These are phyloP conservation scores for Orestias chungarensis DNA, from an alignment of 2,797 vertebrate species.

Conservation along the genomic window DNA sequence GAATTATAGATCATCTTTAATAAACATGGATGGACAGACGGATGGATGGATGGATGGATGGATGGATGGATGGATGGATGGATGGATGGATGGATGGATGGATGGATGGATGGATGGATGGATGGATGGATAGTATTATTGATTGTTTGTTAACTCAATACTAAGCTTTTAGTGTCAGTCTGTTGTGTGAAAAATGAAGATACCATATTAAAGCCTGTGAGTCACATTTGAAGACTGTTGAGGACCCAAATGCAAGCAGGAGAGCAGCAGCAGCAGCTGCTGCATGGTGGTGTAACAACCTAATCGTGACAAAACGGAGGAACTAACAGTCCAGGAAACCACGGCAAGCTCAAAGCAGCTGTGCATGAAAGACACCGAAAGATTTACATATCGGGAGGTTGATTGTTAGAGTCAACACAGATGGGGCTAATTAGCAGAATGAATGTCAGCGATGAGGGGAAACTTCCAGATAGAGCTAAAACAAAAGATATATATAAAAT, in stretches of 20 bases:
- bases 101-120: too few species aligned
- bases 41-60: too few species aligned
- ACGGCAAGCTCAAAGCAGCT: not conserved
- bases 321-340: not conserved
- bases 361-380: not conserved
- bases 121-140: too few species aligned
- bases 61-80: too few species aligned
- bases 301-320: not conserved
- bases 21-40: not conserved
- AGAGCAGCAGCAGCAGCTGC: not conserved
- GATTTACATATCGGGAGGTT: not conserved
- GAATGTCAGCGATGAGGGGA: too few species aligned
- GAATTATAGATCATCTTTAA: not conserved
- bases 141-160: too few species aligned
- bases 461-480: too few species aligned
- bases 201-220: not conserved
- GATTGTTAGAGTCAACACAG: not conserved
- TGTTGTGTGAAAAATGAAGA: not conserved
- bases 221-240: not conserved
- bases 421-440: not conserved
- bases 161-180: too few species aligned
- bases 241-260: not conserved
- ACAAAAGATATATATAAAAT: too few species aligned
- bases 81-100: too few species aligned
- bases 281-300: not conserved